Evolutionary conservation across 2,113 vertebrate genomes (phyloP), one percentile per base, ranked within the genome.

Genomic region (Siniperca chuatsi): DNA sequence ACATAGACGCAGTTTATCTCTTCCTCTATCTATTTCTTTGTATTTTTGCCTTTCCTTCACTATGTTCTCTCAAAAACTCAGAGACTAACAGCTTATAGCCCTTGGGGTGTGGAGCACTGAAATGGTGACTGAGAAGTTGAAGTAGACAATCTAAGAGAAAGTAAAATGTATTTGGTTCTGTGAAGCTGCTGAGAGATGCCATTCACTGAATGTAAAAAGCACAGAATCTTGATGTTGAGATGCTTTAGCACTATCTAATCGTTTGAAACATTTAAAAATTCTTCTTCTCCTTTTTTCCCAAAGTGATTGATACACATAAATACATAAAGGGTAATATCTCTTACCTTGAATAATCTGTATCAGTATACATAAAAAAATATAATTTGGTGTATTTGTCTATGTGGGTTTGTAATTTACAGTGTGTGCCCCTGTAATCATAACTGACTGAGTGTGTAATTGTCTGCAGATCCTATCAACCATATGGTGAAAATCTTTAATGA

Each of bases 51-150:
- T 78, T 11, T 67, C 0, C 6, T 61, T 65, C 8, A 18, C 4
- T 77, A 62, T 52, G 33, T 44, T 60, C 65, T 58, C 62, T 65
- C 44, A 7, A 69, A 60, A 54, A 80, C 61, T 76, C 71, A 8
- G n/a, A 73, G 16, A 64, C 35, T n/a, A 58, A 44, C 46, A 29
- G 67, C 54, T 46, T 0, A 12, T 29, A 78, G 74, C 62, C 66
- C 40, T 57, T 62, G 37, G 71, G 79, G 58, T 62, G 78, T 70
- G 21, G 25, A 66, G 65, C 21, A 5, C 70, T 52, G 62, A 65
- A 72, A 81, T 40, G 29, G 46, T 57, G 73, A 72, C 81, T 76
- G 66, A 64, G 44, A 78, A 46, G 64, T 9, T 66, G 62, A 81
- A 83, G n/a, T 20, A 71, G 29, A 48, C 25, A 79, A 50, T 79